phyloP scores from a whole-genome alignment of 1,140 invertebrate genomes.

The Nixonia krombeini region DNA sequence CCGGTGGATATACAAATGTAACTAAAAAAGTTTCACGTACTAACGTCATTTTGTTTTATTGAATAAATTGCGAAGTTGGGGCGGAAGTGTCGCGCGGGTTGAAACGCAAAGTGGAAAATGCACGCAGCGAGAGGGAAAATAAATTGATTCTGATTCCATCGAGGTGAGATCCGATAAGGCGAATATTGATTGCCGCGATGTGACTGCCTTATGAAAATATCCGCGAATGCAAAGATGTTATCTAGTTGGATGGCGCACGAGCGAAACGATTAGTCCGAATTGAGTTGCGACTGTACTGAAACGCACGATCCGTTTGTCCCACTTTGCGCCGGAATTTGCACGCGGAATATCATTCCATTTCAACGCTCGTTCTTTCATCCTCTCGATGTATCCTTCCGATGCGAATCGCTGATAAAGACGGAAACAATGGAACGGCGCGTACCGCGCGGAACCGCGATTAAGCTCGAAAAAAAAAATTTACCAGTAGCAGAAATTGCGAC shows the following conservation, averaged over 20 bases:
- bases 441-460: too few relatives aligned
- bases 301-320: conserved; percentile 25
- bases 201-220: conserved; percentile 51
- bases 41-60: background rate
- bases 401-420: too few relatives aligned
- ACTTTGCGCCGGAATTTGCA: conserved; percentile 14
- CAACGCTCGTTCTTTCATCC: background rate
- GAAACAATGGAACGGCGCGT: too few relatives aligned
- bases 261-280: conserved; percentile 42
- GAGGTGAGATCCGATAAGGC: conserved; percentile 41
- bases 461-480: too few relatives aligned
- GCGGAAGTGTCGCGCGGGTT: conserved; percentile 1
- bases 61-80: conserved; percentile 14
- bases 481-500: too few relatives aligned
- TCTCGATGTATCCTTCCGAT: too few relatives aligned
- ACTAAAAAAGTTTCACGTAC: too few relatives aligned
- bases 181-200: conserved; percentile 46
- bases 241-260: conserved; percentile 39
- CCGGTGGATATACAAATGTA: too few relatives aligned
- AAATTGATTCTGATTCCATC: conserved; percentile 41
- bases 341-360: conserved; percentile 1
- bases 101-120: conserved; percentile 8
- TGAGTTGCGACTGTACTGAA: conserved; percentile 30
- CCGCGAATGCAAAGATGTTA: conserved; percentile 38
- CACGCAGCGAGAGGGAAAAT: conserved; percentile 21